Conservation (phyloP, 2,888 invertebrate genomes). For the Carabus problematicus region DNA sequence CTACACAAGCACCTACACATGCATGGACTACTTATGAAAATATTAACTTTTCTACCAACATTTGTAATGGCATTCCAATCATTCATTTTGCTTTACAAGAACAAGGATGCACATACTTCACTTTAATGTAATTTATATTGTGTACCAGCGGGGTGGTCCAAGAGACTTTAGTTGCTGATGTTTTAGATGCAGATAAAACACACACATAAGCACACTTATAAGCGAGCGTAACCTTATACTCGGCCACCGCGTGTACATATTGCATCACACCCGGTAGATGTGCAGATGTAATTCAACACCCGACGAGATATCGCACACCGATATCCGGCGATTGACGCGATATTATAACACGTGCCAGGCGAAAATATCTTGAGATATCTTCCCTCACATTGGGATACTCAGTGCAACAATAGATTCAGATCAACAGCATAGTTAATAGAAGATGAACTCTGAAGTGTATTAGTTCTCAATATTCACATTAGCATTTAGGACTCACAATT, state of each 20-base stretch:
- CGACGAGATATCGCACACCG: conserved; percentile 14
- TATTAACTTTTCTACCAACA: no score
- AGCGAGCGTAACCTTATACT: conserved; percentile 4
- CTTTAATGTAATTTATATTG: neutral
- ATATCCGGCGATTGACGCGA: conserved; percentile 28
- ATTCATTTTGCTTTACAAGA: no score
- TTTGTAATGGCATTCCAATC: neutral
- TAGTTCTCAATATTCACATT: no score
- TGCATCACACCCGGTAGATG: conserved; percentile 21
- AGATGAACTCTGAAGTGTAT: no score
- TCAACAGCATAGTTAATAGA: no score
- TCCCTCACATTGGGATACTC: neutral
- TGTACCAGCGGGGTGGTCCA: conserved; percentile 8
- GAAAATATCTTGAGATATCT: neutral
- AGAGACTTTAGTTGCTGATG: neutral
- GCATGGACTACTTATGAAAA: no score
- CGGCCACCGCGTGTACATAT: neutral
- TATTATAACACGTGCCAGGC: conserved; percentile 21
- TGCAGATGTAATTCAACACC: neutral
- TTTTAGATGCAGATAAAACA: conserved; percentile 25
- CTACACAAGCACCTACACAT: no score
- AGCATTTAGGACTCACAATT: no score
- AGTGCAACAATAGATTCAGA: conserved; percentile 9
- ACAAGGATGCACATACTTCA: no score
- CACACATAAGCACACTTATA: conserved; percentile 4